A percentile compares a stretch with the other conserved stretches of the same genome.
Evolutionary conservation across 1,140 invertebrate genomes (phyloP).

Genomic region (Pogonomyrmex californicus): DNA sequence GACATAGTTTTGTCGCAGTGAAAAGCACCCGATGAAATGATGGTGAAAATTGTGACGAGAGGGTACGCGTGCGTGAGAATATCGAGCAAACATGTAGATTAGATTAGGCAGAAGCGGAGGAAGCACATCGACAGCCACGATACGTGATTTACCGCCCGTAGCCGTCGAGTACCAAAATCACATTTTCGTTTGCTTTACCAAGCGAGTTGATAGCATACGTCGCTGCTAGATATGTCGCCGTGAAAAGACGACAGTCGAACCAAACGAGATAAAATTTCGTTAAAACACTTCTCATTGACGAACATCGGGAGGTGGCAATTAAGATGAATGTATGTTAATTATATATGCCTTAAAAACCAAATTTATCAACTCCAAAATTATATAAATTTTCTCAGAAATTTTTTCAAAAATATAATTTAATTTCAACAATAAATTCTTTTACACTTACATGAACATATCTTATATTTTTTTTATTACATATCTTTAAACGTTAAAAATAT

Average conservation of each 20-base stretch:
- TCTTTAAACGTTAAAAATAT: slow-evolving; percentile 12
- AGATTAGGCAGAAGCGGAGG: slow-evolving; percentile 58
- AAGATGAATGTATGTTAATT: not conserved
- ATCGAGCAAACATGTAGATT: slow-evolving; percentile 67
- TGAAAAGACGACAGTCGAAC: slow-evolving; percentile 2
- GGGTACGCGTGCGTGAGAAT: slow-evolving; percentile 17
- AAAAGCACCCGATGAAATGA: slow-evolving; percentile 36
- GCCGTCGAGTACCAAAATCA: slow-evolving; percentile 10
- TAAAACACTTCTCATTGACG: not conserved
- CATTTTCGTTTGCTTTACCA: slow-evolving; percentile 44
- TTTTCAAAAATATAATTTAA: not conserved
- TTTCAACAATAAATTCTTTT: not conserved
- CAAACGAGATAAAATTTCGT: not conserved
- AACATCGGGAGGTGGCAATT: not conserved
- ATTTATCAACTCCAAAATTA: not conserved
- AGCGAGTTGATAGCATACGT: slow-evolving; percentile 4
- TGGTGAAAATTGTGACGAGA: slow-evolving; percentile 8
- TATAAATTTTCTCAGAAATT: not conserved
- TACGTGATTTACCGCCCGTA: slow-evolving; percentile 50
- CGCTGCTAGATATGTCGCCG: not conserved
- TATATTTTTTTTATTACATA: not conserved
- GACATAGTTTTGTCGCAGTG: not conserved
- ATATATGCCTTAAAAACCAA: not conserved
- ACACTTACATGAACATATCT: not conserved
- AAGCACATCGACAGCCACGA: slow-evolving; percentile 45